These are phyloP conservation scores for Cephus nigrinus DNA, from an alignment of 2,888 invertebrate species.

Conservation along the genomic window DNA sequence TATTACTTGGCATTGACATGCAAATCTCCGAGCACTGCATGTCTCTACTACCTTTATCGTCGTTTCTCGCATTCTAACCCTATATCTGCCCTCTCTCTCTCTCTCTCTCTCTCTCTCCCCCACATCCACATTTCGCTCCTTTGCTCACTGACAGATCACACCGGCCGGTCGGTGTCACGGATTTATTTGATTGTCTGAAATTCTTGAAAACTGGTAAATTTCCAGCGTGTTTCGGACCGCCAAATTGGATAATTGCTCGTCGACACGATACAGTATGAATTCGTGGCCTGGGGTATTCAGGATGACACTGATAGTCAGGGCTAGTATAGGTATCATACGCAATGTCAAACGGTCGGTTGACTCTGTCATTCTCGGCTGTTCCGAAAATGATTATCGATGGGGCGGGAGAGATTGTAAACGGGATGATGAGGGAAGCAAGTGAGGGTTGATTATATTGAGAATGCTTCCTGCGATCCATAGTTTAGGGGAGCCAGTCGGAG, in stretches of 20 bases:
- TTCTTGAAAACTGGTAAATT: slow-evolving; percentile 4
- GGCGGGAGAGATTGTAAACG: neutral
- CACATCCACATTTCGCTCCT: neutral
- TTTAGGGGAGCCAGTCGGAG: neutral
- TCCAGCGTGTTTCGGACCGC: neutral
- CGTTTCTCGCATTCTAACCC: slow-evolving; percentile 1
- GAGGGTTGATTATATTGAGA: neutral
- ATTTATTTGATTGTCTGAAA: slow-evolving; percentile 6
- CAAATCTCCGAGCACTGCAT: slow-evolving; percentile 55
- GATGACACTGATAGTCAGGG: neutral
- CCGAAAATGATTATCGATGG: neutral
- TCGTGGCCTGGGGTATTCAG: neutral
- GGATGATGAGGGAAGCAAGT: neutral
- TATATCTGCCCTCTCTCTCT: neutral
- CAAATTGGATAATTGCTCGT: neutral
- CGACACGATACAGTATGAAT: neutral
- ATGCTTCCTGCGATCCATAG: neutral
- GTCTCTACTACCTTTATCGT: slow-evolving; percentile 25
- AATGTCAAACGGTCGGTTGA: neutral
- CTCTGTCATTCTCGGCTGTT: neutral
- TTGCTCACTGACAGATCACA: neutral
- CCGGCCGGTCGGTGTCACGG: neutral
- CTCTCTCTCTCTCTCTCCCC: neutral
- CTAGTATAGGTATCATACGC: neutral
- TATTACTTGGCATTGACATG: slow-evolving; percentile 65